Evolutionary conservation across 1,140 invertebrate species (phyloP).

Genomic region (Drosophila ogumai): DNA sequence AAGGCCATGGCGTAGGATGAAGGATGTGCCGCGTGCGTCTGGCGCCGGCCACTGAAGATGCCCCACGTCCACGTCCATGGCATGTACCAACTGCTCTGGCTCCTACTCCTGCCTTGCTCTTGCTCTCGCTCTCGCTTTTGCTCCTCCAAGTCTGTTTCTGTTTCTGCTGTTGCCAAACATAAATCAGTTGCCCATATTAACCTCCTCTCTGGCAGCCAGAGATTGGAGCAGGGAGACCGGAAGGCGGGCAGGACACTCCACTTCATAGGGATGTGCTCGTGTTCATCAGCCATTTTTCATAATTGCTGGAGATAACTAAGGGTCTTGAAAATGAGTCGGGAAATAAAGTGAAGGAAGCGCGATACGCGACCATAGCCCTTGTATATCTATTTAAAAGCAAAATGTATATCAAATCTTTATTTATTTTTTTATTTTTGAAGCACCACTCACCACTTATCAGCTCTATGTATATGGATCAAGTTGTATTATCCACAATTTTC

Average conservation of each 20-base stretch:
- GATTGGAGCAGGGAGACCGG: conserved; percentile 4
- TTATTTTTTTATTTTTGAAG: no score
- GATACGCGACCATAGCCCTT: not conserved
- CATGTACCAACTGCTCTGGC: conserved; percentile 17
- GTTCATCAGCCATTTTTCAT: conserved; percentile 33
- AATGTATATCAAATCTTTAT: not conserved
- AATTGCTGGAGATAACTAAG: conserved; percentile 22
- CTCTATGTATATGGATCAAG: no score
- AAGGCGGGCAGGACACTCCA: conserved; percentile 27
- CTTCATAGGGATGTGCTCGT: conserved; percentile 43
- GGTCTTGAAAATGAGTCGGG: not conserved
- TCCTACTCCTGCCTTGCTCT: not conserved
- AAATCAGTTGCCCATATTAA: conserved; percentile 81
- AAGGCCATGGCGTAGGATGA: conserved; percentile 58
- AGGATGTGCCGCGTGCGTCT: conserved; percentile 77
- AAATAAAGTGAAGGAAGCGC: not conserved
- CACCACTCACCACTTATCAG: no score
- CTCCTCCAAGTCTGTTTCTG: conserved; percentile 24
- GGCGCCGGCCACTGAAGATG: conserved; percentile 69
- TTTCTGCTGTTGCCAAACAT: conserved; percentile 64
- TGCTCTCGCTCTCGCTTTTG: not conserved
- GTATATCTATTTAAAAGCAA: not conserved
- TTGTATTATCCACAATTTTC: no score
- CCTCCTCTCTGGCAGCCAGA: conserved; percentile 47
- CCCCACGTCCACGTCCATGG: conserved; percentile 43